Evolutionary conservation across 2,888 invertebrate genomes (phyloP).

Genomic region (Diarsia brunnea): DNA sequence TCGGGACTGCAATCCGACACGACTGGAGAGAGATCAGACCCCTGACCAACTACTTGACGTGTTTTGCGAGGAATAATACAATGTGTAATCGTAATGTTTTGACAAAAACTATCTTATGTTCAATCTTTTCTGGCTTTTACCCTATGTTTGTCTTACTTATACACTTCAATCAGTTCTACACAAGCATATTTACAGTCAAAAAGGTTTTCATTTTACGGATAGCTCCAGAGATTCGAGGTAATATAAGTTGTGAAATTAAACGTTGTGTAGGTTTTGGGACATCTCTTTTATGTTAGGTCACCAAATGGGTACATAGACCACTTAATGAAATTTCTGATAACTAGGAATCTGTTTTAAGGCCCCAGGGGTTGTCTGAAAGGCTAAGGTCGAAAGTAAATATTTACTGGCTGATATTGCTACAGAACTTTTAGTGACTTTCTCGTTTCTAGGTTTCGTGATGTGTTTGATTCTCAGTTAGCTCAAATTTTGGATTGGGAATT

Average conservation of each 20-base stretch:
- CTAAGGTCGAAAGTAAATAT: background rate
- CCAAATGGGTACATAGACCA: background rate
- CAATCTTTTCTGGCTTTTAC: too few relatives aligned
- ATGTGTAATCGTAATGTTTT: too few relatives aligned
- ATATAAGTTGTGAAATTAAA: slow-evolving; percentile 21
- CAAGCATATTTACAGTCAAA: background rate
- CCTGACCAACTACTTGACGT: too few relatives aligned
- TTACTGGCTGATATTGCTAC: background rate
- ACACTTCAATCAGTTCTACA: background rate
- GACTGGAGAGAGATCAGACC: too few relatives aligned
- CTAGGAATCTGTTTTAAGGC: background rate
- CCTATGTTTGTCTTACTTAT: background rate
- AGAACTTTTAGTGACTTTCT: background rate
- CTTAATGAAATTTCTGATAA: slow-evolving; percentile 22
- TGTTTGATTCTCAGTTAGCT: background rate
- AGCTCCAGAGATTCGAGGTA: slow-evolving; percentile 16
- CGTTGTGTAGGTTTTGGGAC: background rate
- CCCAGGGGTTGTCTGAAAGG: background rate
- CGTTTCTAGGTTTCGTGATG: background rate
- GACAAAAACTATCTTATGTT: background rate
- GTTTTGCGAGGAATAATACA: too few relatives aligned
- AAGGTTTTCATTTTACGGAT: slow-evolving; percentile 10
- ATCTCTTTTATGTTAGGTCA: slow-evolving; percentile 7
- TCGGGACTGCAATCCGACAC: too few relatives aligned
- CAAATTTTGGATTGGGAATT: background rate